Evolutionary conservation across 2,113 vertebrate genomes (phyloP), one percentile per base, ranked within the genome.

Genomic region (Micronycteris hirsuta): DNA sequence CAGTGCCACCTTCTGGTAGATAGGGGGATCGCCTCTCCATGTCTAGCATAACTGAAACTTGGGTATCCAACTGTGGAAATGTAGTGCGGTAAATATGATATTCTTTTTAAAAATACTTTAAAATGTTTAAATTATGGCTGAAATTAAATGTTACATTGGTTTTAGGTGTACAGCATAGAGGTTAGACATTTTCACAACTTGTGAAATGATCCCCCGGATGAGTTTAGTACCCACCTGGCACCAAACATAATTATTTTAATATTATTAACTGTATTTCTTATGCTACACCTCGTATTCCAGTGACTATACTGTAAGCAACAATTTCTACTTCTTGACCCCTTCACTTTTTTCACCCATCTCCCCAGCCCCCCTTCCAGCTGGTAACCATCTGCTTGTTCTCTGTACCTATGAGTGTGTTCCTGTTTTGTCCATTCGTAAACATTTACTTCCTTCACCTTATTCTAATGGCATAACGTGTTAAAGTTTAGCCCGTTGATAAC

Each of bases 1-100:
- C 80, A 98, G 97, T 97, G 98, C 96, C 98, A 98, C 98, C 98
- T 98, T 97, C 97, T 98, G 98, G 98, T 94, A 58, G 0, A 85
- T 0, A 20, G 70, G 54, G 56, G 97, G 77, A 98, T 97, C 70
- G 73, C 84, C 97, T 95, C 49, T 73, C 2, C 0, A 43, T 81
- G 36, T 63, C 90, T 43, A 85, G 78, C 56, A 38, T 16, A 38
- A 38, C 11, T 88, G 31, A 14, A 33, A 43, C 38, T 0, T 3
- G 58, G n/a, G 70, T 85, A 96, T 68, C 28, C 36, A 88, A 43
- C 20, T 49, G 15, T 17, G 16, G 28, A 81, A 73, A 90, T 41
- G 26, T 20, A 58, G 4, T 4, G 49, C 12, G 20, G 17, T 36
- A 58, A 65, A 47, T 28, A 58, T 90, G 4, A 1, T 45, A 80